Conservation (phyloP, 1,140 invertebrate species). For the Bilobella aurantiaca region DNA sequence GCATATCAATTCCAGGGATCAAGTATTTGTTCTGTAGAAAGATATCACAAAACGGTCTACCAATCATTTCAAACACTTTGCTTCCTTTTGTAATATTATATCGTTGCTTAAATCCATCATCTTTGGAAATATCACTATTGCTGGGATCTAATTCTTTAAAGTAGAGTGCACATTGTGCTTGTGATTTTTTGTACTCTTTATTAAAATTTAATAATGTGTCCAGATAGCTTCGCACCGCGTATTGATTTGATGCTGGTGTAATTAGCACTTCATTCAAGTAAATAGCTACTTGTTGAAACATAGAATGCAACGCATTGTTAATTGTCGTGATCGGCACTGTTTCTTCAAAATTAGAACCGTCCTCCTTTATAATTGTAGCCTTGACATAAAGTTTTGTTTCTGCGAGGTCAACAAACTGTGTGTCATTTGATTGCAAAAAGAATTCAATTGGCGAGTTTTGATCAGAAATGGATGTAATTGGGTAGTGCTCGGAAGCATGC, state of each 20-base stretch:
- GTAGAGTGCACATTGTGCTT: constrained; percentile 38
- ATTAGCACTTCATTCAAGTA: constrained; percentile 43
- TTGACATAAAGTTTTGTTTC: constrained; percentile 40
- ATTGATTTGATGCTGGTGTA: constrained; percentile 40
- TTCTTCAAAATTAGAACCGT: constrained; percentile 21
- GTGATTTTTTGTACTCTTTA: constrained; percentile 38
- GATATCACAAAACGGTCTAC: constrained; percentile 18
- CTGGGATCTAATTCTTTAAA: neutral
- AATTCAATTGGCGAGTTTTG: constrained; percentile 40
- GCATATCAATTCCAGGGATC: constrained; percentile 21
- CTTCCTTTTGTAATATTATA: constrained; percentile 24
- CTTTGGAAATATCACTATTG: constrained; percentile 25
- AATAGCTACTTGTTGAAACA: constrained; percentile 42
- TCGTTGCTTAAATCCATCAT: constrained; percentile 32
- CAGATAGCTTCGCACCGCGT: constrained; percentile 42
- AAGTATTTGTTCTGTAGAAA: constrained; percentile 18
- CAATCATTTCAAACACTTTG: constrained; percentile 33
- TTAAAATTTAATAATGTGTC: constrained; percentile 41
- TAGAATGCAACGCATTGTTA: constrained; percentile 41
- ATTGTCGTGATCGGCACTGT: constrained; percentile 27
- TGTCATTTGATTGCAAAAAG: constrained; percentile 37
- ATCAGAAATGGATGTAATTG: constrained; percentile 38
- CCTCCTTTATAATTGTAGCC: constrained; percentile 35
- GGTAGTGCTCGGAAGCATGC: constrained; percentile 40
- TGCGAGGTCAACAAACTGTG: constrained; percentile 40